Conservation (phyloP, 2,113 vertebrate species). For the Chloroceryle aenea region DNA sequence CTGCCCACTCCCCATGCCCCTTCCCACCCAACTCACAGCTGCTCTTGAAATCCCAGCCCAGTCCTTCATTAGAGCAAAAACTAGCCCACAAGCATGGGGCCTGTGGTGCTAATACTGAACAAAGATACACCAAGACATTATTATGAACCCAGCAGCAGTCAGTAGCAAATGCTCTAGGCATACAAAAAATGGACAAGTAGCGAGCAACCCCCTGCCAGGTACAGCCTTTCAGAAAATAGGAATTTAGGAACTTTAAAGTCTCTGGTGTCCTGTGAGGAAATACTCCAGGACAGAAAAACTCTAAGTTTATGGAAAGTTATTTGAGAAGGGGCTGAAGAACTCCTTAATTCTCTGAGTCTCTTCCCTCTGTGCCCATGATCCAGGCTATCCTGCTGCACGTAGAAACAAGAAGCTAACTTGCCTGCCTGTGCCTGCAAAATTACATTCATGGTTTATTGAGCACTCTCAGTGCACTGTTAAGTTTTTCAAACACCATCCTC, state of each 20-base stretch:
- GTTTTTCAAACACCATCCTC: neutral
- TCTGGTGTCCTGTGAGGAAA: neutral
- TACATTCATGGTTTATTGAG: neutral
- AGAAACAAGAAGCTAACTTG: neutral
- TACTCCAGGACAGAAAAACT: neutral
- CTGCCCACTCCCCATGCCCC: neutral
- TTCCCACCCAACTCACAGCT: neutral
- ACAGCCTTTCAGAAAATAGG: neutral
- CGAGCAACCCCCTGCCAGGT: neutral
- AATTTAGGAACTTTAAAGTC: neutral
- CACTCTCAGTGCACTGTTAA: rapidly evolving
- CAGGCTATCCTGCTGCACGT: neutral
- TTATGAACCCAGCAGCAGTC: neutral
- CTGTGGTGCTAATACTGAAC: neutral
- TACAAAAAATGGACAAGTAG: neutral
- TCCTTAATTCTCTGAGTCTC: neutral
- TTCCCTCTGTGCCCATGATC: neutral
- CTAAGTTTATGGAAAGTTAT: neutral
- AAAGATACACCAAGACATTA: neutral
- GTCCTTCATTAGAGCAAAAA: neutral
- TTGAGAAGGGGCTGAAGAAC: neutral
- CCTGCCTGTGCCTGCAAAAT: neutral
- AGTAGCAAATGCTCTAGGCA: neutral
- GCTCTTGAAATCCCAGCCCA: neutral
- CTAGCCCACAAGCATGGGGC: neutral